Conservation (phyloP, 2,113 vertebrate species). For the Ceratotherium simum region DNA sequence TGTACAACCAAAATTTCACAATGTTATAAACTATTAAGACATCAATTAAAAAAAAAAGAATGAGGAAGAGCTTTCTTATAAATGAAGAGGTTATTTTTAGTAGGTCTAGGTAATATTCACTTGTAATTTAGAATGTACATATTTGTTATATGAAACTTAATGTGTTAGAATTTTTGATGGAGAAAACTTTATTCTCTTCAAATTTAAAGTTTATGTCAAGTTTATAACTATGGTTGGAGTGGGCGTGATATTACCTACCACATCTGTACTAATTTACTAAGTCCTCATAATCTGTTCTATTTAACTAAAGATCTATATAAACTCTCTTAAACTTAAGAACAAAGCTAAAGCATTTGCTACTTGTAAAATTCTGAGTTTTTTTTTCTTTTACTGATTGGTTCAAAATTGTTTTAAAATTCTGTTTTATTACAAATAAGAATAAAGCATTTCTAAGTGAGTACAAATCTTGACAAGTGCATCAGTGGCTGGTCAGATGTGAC, state of each 20-base stretch:
- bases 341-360: not conserved
- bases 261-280: not conserved
- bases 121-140: constrained; percentile 27
- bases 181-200: not conserved
- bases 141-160: not conserved
- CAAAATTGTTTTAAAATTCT: not conserved
- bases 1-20: too few relatives aligned
- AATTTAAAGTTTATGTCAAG: not conserved
- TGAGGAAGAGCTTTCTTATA: not conserved
- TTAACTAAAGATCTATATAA: not conserved
- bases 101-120: not conserved
- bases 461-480: not conserved
- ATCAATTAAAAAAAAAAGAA: not conserved
- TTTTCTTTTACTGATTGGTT: not conserved
- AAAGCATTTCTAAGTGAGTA: not conserved
- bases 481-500: not conserved
- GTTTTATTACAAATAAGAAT: not conserved
- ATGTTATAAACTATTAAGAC: too few relatives aligned
- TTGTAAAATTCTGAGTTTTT: not conserved
- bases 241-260: not conserved
- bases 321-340: not conserved
- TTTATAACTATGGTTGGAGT: not conserved
- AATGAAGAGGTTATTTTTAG: not conserved
- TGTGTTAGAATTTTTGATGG: not conserved
- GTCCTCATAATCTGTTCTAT: not conserved